These are phyloP conservation scores for Gallinago nigripennis DNA, from an alignment of 2,797 vertebrate genomes.

Conservation along the genomic window DNA sequence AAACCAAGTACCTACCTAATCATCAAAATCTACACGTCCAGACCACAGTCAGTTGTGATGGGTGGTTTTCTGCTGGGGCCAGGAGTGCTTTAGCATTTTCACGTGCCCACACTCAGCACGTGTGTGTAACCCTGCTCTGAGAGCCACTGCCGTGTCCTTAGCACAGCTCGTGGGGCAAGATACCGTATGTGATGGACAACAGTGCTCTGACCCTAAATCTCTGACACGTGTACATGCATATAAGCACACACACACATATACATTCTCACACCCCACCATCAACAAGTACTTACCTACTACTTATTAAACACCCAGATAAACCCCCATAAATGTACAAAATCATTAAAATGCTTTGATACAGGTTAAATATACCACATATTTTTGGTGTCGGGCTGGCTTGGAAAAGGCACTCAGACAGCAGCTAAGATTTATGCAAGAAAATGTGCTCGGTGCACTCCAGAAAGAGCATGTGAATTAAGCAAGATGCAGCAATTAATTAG, in stretches of 20 bases:
- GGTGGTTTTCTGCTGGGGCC: not conserved
- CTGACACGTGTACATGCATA: too few relatives aligned
- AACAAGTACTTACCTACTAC: not conserved
- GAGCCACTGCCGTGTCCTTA: not conserved
- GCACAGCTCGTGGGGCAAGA: not conserved
- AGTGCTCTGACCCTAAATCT: not conserved
- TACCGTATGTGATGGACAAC: not conserved
- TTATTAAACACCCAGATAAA: not conserved
- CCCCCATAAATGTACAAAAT: fast-evolving
- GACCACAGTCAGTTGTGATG: not conserved
- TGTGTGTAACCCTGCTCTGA: fast-evolving
- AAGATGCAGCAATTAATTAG: not conserved
- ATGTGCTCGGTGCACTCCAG: not conserved
- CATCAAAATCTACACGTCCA: not conserved
- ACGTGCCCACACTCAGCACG: too few relatives aligned
- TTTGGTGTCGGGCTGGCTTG: not conserved
- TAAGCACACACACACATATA: not conserved
- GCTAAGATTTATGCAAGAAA: not conserved
- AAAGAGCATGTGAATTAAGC: not conserved
- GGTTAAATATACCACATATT: not conserved
- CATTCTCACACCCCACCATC: not conserved
- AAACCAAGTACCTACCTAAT: not conserved
- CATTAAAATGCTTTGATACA: not conserved
- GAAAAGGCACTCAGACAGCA: not conserved
- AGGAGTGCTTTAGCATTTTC: not conserved